Evolutionary conservation across 2,888 invertebrate genomes (phyloP), one percentile per base, ranked within the genome.

Genomic region (Oxyscelio sp.): DNA sequence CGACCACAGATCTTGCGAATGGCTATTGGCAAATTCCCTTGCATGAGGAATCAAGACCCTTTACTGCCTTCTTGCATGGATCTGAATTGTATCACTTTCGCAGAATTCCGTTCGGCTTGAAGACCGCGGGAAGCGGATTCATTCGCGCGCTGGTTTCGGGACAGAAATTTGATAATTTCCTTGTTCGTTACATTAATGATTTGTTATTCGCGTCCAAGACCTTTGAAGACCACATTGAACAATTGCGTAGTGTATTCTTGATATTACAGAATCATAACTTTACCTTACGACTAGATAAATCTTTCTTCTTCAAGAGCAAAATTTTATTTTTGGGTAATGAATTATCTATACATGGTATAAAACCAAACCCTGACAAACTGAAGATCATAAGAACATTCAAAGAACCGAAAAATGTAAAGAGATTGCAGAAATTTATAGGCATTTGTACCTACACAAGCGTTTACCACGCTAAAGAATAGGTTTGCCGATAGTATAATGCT

Each of bases 381-480:
- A 22, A 54, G 9, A 54, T 54, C 31, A 54, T 54, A n/a, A 1
- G 13, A 13, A 54, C 19, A 6, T 54, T 54, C 22, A 80, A 85
- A 11, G 27, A 45, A 4, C 89, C 90, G 4, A 68, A 63, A 19
- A 89, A 87, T 40, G 15, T 85, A 45, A 86, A 88, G 70, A 79
- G 90, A 24, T 50, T 90, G 6, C 70, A 88, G 54, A 54, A 63
- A n/a, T 86, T 89, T 75, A 22, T 78, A 9, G 78, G 70, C 8
- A 8, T 61, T 3, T 78, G 78, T 27, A 78, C 40, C 19, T 78
- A 59, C 22, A 11, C 11, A n/a, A n/a, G 82, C 81, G 2, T 85
- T 82, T 48, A 19, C 21, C 6, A 9, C 38, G 9, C 13, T 77
- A 9, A 86, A 86, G 21, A 5, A 38, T n/a, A 48, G 13, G n/a